Evolutionary conservation across 2,888 invertebrate genomes (phyloP), one percentile per base, ranked within the genome.

Genomic region (Cheilosia vernalis): DNA sequence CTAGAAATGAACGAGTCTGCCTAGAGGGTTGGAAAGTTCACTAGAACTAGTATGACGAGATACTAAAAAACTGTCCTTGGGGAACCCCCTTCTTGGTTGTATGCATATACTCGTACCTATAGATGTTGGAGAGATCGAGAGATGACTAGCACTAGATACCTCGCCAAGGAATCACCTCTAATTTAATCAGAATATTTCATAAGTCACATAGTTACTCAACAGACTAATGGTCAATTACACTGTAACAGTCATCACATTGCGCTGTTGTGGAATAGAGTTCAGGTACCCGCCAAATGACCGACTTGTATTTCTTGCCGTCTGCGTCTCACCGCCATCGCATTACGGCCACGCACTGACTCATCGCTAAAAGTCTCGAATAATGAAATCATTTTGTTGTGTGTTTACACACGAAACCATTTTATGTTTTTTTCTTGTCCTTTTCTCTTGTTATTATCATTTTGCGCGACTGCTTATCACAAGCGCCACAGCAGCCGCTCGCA

Each of bases 321-420:
- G 33, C 33, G 33, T 67, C 49, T 56, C 67, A 53, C 69, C 30
- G 61, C 66, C 64, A 66, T 60, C 69, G 70, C 53, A 78, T 66
- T 53, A 53, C 40, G 40, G 49, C 44, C 17, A 40, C 64, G 69
- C 64, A 74, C 81, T 85, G 85, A 85, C 85, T 85, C 85, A 85
- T 81, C 85, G 72, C 70, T 37, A 37, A 37, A 37, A 37, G 37
- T 37, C 74, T 81, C 81, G 77, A 77, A 80, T 80, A 80, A 85
- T 85, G 85, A 85, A 85, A 85, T 85, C 81, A 85, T 81, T 81
- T 85, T 51, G 69, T 61, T 61, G 49, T 79, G 69, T 81, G 64
- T 81, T 77, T 85, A 85, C 85, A 85, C 85, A 81, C 76, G 85
- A 76, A 85, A 85, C 63, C 63, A 69, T 47, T 76, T 84, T 79